These are phyloP conservation scores for Acanthornis magna DNA, from an alignment of 2,797 vertebrate species.

Conservation along the genomic window DNA sequence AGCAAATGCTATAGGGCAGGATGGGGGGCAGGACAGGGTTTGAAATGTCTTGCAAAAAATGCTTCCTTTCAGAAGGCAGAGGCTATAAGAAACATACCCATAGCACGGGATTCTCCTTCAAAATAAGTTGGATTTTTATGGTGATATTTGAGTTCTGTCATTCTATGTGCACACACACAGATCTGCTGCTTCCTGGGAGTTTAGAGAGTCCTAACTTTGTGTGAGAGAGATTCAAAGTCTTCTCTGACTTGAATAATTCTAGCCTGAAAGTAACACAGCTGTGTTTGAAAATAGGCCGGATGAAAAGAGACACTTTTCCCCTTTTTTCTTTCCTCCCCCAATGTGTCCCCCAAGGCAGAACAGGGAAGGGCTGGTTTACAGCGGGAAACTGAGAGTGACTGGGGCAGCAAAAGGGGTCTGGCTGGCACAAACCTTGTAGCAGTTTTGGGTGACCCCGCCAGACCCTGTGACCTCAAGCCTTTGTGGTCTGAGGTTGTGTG, in stretches of 20 bases:
- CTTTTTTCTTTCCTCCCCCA: background rate
- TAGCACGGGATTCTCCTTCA: background rate
- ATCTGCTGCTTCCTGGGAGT: background rate
- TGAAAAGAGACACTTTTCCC: background rate
- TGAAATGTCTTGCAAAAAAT: background rate
- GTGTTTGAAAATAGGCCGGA: background rate
- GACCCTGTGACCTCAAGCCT: background rate
- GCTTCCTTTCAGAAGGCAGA: background rate
- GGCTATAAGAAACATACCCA: background rate
- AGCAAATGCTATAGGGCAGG: no score
- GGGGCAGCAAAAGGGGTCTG: background rate
- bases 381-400: background rate
- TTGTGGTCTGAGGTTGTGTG: background rate
- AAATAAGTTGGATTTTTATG: background rate
- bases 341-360: background rate
- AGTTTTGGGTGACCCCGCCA: background rate
- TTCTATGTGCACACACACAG: fast-evolving
- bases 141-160: background rate
- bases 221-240: background rate
- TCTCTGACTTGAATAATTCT: background rate
- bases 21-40: no score
- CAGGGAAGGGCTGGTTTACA: background rate
- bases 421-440: background rate
- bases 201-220: background rate
- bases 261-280: background rate